These are phyloP conservation scores for Emydocephalus ijimae DNA, from an alignment of 2,113 vertebrate species.

Conservation along the genomic window DNA sequence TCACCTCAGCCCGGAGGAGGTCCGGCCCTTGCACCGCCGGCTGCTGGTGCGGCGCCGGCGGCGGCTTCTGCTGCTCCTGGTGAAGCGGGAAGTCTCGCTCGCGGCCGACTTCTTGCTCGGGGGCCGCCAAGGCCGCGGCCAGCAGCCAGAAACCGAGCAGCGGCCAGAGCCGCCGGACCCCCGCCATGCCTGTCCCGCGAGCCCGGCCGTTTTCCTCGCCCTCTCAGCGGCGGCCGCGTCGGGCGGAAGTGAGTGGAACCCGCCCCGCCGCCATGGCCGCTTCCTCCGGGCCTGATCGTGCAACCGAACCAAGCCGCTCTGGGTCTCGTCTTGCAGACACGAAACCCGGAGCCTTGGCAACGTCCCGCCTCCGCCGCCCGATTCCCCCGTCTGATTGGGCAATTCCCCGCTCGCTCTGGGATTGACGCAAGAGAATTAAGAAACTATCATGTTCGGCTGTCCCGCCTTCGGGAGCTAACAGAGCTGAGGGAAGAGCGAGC, in stretches of 20 bases:
- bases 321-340: not conserved
- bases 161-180: conserved; percentile 20
- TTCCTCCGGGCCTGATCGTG: conserved; percentile 34
- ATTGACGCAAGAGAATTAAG: not conserved
- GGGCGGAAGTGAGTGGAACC: not conserved
- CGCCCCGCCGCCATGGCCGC: conserved; percentile 19
- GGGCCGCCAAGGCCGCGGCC: conserved; percentile 26
- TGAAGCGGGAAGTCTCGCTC: conserved; percentile 52
- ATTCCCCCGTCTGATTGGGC: not conserved
- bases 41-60: conserved; percentile 34
- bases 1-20: conserved; percentile 60
- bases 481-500: not conserved
- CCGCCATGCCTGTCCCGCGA: not conserved
- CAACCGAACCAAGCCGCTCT: not conserved
- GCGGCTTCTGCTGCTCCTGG: conserved; percentile 54
- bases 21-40: conserved; percentile 53
- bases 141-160: conserved; percentile 8
- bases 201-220: not conserved
- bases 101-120: conserved; percentile 50
- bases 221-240: not conserved
- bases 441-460: accelerated
- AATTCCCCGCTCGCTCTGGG: too few species aligned
- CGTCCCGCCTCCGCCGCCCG: not conserved
- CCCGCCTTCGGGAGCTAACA: not conserved
- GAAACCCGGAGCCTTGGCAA: not conserved